A percentile compares a stretch with the other conserved stretches of the same genome.
Conservation (phyloP, 2,113 vertebrate species). For the Oostethus manadensis region DNA sequence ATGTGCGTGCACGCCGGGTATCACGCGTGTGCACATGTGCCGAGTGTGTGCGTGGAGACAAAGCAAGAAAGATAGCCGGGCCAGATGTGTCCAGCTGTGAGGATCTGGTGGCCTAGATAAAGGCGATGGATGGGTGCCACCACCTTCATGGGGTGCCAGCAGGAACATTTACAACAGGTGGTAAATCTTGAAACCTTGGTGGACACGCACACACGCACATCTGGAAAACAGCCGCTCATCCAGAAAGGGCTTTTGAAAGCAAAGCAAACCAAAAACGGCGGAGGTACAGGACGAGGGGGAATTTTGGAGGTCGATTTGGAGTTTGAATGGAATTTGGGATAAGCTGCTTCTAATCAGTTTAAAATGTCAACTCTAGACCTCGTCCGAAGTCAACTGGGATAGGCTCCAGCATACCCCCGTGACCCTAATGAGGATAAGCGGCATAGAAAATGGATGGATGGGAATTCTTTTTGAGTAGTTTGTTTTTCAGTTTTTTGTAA, state of each 20-base stretch:
- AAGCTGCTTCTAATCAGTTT: too few species aligned
- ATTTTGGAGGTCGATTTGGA: too few species aligned
- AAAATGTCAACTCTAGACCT: too few species aligned
- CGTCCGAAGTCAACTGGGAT: too few species aligned
- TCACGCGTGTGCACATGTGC: constrained; percentile 15
- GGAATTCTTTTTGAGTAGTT: too few species aligned
- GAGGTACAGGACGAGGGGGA: neutral
- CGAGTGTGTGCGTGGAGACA: constrained; percentile 24
- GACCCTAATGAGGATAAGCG: too few species aligned
- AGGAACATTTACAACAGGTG: constrained; percentile 49
- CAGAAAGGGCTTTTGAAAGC: neutral
- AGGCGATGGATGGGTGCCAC: constrained; percentile 51
- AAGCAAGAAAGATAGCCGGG: constrained; percentile 33
- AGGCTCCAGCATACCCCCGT: too few species aligned
- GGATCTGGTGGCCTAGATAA: constrained; percentile 71
- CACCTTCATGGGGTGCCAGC: constrained; percentile 59
- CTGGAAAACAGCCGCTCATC: neutral
- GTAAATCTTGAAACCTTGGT: constrained; percentile 48
- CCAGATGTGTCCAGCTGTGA: constrained; percentile 70
- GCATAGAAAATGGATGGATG: too few species aligned
- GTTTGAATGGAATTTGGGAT: too few species aligned
- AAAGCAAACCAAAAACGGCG: neutral
- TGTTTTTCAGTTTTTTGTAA: too few species aligned
- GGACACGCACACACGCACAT: constrained; percentile 19
- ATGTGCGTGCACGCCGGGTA: constrained; percentile 35